These are phyloP conservation scores for Schizopygopsis malacanthus DNA, from an alignment of 2,797 vertebrate species.

Conservation along the genomic window DNA sequence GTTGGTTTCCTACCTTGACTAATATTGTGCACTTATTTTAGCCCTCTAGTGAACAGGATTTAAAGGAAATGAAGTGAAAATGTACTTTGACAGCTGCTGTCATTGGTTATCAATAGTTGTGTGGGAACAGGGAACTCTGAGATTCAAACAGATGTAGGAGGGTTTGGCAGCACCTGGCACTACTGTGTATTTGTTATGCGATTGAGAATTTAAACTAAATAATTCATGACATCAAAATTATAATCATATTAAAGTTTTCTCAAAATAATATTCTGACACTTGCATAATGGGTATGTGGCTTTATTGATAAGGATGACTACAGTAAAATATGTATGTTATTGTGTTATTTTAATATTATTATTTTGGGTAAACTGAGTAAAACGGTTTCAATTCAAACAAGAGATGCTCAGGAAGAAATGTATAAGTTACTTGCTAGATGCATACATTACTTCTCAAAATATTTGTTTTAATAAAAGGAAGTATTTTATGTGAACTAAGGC, in stretches of 20 bases:
- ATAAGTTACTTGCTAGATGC: neutral
- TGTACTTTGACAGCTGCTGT: slow-evolving; percentile 28
- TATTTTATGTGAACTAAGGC: neutral
- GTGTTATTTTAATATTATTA: neutral
- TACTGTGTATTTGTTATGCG: neutral
- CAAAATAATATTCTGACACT: neutral
- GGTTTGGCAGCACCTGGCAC: slow-evolving; percentile 17
- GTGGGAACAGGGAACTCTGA: neutral
- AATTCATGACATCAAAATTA: slow-evolving; percentile 8
- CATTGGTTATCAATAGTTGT: slow-evolving; percentile 36
- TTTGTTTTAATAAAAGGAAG: too few relatives aligned
- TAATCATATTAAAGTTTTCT: neutral
- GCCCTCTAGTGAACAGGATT: neutral
- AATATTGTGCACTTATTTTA: neutral
- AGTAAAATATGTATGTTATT: neutral
- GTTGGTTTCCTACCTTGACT: neutral
- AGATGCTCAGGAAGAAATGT: neutral
- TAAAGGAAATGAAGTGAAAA: slow-evolving; percentile 1
- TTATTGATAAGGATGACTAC: neutral
- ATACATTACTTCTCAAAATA: neutral
- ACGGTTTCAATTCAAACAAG: neutral
- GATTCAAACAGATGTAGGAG: neutral
- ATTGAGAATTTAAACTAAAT: slow-evolving; percentile 19
- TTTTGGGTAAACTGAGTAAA: too few relatives aligned
- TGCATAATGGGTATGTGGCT: neutral